Evolutionary conservation across 2,797 vertebrate species (phyloP), one percentile per base, ranked within the genome.

Genomic region (Platalea minor): DNA sequence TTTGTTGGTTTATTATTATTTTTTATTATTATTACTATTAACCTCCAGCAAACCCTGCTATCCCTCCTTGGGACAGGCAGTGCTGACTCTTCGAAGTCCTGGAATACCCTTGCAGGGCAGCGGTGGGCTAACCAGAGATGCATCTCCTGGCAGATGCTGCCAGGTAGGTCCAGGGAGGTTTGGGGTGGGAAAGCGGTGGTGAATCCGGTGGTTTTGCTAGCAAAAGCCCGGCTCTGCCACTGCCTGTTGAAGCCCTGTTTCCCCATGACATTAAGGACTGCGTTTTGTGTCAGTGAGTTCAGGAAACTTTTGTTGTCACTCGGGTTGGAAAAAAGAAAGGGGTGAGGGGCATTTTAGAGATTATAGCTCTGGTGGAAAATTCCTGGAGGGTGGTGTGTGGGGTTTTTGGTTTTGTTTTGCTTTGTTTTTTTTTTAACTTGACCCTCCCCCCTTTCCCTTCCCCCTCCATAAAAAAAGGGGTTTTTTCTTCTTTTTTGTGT

Each of bases 281-380:
- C 3, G 17, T 48, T 94, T 81, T 59, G 64, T 88, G 75, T 89
- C 56, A 64, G 68, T 4, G 17, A 70, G 56, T 41, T 83, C 93
- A 92, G 95, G 95, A 95, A 95, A 50, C 60, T 87, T 89, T 74
- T 85, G 84, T 89, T 92, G 93, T 95, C 83, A 53, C 11, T 89
- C 0, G 0, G 23, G 0, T 2, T 89, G 91, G 94, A 61, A 91
- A 91, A 96, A 74, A 81, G 56, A 80, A 61, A 4, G 13, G 45
- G 35, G 31, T n/a, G 64, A 94, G 85, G 53, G 84, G 74, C 20
- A 33, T 56, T 68, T 48, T 10, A 17, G 84, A 83, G 84, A 91
- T 94, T 64, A 88, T 37, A 51, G 39, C 64, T 95, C 74, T 50
- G 75, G 75, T 95, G 96, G 95, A 96, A 97, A 96, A 96, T 96